Evolutionary conservation across 1,140 invertebrate species (phyloP).

Genomic region (Drosophila equinoxialis): DNA sequence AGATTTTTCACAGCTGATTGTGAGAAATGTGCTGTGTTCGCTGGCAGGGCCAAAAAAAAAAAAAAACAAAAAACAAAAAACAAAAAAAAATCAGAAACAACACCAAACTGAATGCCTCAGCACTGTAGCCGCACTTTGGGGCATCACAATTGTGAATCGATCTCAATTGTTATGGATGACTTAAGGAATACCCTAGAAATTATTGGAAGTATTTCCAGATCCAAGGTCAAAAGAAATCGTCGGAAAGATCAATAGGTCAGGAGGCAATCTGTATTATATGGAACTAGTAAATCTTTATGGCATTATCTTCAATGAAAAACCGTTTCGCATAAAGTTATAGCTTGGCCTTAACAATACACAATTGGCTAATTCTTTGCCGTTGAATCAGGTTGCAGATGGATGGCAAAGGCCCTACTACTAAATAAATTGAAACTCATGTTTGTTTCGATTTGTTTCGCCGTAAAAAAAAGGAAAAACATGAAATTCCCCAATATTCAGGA

Average conservation of each 20-base stretch:
- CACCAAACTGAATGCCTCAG: conserved; percentile 50
- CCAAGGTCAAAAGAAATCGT: too few species aligned
- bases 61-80: background rate
- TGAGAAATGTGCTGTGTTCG: conserved; percentile 55
- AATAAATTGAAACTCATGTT: too few species aligned
- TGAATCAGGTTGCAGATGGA: background rate
- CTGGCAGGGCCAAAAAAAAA: background rate
- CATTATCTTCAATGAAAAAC: background rate
- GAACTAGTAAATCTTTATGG: background rate
- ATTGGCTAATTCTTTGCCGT: too few species aligned
- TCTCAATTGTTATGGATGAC: conserved; percentile 23
- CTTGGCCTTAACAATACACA: too few species aligned
- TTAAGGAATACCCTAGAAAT: background rate
- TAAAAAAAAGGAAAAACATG: too few species aligned
- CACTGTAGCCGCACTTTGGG: conserved; percentile 50
- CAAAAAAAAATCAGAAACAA: background rate
- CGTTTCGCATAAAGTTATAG: background rate
- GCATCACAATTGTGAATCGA: conserved; percentile 18
- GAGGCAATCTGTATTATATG: background rate
- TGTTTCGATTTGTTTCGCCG: too few species aligned
- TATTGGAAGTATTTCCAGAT: too few species aligned
- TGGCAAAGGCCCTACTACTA: background rate
- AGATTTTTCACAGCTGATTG: conserved; percentile 81
- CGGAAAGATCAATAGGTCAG: too few species aligned
- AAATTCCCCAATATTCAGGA: background rate